These are phyloP conservation scores for Rhinella marina DNA, from an alignment of 2,797 vertebrate species.

Conservation along the genomic window DNA sequence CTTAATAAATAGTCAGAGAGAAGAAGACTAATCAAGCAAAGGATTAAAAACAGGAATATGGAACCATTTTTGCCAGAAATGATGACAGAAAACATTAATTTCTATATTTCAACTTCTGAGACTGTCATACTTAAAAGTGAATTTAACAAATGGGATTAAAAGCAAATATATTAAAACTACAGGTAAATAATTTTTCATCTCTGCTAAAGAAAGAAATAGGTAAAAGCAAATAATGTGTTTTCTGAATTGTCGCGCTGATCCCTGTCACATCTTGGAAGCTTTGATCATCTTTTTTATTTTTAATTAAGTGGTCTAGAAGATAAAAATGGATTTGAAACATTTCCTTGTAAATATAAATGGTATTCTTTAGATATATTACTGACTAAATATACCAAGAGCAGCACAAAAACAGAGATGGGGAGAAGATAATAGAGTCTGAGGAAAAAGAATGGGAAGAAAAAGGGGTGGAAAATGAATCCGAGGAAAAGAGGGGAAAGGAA, in stretches of 20 bases:
- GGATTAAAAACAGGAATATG: constrained; percentile 16
- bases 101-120: background rate
- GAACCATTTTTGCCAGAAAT: background rate
- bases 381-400: no score
- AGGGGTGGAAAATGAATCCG: no score
- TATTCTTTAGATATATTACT: no score
- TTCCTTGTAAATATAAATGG: background rate
- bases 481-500: no score
- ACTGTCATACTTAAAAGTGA: background rate
- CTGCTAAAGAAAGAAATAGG: background rate
- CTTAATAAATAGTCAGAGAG: constrained; percentile 24
- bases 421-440: no score
- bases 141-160: constrained; percentile 18
- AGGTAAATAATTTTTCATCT: background rate
- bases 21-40: background rate
- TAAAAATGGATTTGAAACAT: background rate
- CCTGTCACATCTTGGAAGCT: background rate
- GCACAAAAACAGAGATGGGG: no score
- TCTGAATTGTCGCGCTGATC: background rate
- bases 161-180: background rate
- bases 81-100: constrained; percentile 23
- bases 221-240: background rate
- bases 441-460: no score
- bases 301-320: background rate
- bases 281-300: background rate